Base-by-base conservation (phyloP, 2,113 vertebrate species). In the Marcusenius ussheri region DNA sequence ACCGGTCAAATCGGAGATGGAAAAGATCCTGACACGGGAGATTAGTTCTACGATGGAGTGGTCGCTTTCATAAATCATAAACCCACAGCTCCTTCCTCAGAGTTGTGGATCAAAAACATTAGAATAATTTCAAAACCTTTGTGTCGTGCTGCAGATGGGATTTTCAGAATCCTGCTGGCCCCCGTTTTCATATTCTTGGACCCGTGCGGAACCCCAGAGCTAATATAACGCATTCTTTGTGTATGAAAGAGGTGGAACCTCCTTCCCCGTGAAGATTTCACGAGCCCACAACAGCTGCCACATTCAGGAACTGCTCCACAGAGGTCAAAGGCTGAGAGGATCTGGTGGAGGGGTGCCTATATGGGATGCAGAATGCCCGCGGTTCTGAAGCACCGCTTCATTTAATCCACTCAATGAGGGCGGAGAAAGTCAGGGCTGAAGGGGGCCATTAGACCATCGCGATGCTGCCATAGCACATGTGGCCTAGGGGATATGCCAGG, bases 371-470 rank as follows among this genome's bases (percentile, higher is more conserved):
- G 85, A 56, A 35, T 53, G 49, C 83, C 45, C 42, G 7, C 9
- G 3, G 74, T 84, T 84, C 17, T n/a, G 21, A n/a, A 84, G 83
- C 10, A n/a, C 2, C n/a, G 45, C 39, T 58, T 35, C 88, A 74
- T 31, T 80, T 17, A 94, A 91, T 90, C 88, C 85, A 89, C 31
- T 89, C 74, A 42, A 83, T 89, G 51, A 51, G 88, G 31, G 47
- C 19, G 62, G 46, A 42, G 47, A 11, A 91, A 90, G 89, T 49
- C 39, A 88, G 70, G 91, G 42, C 74, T 74, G 83, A 86, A 89
- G 83, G 74, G 13, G 47, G 74, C 88, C 50, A 85, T 93, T 91
- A 93, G 92, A 92, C 92, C 88, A 91, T 39, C 92, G 92, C 91
- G 53, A 45, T 35, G 21, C 85, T 53, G 92, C 87, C 87, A 74